Evolutionary conservation across 2,113 vertebrate genomes (phyloP), one percentile per base, ranked within the genome.

Genomic region (Lepisosteus oculatus): DNA sequence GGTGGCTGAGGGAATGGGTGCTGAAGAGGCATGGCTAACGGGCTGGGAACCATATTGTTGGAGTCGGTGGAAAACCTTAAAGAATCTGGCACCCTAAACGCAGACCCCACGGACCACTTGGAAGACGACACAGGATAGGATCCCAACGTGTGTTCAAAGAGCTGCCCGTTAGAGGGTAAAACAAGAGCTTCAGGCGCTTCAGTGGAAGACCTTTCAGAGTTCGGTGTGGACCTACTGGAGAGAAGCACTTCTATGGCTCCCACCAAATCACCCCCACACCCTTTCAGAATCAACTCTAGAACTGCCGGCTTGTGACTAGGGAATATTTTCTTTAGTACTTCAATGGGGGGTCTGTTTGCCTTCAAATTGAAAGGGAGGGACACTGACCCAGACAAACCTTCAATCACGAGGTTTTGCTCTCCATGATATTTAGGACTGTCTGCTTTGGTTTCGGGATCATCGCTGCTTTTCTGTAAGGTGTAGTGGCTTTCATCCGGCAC

Each of bases 31-130:
- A 95, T 91, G 0, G 92, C 92, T 74, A 98, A 76, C 13, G 94
- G 91, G 8, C 82, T 92, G n/a, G 94, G 83, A 55, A 95, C 84
- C 0, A 94, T 91, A 0, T 88, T 93, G 6, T 88, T 78, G 0
- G 95, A 88, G 72, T 99, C 97, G 0, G 95, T 86, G 0, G 95
- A 86, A 75, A 99, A 96, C 45, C 97, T 90, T 78, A 99, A 78
- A 0, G 96, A 95, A 80, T 99, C 96, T 0, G 97, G 97, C 65
- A 99, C 97, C 61, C 97, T 90, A 81, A 99, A 99, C 3, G 97
- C 97, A 0, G 97, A 99, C 70, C 97, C 97, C 74, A 98, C 95
- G 0, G 97, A 99, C 97, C 97, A 99, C 71, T 98, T 99, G 69
- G 95, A 95, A 15, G 95, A 92, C 6, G 96, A 90, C 66, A 95